Base-by-base conservation (phyloP, 1,140 invertebrate genomes). In the Mylabris phalerata region DNA sequence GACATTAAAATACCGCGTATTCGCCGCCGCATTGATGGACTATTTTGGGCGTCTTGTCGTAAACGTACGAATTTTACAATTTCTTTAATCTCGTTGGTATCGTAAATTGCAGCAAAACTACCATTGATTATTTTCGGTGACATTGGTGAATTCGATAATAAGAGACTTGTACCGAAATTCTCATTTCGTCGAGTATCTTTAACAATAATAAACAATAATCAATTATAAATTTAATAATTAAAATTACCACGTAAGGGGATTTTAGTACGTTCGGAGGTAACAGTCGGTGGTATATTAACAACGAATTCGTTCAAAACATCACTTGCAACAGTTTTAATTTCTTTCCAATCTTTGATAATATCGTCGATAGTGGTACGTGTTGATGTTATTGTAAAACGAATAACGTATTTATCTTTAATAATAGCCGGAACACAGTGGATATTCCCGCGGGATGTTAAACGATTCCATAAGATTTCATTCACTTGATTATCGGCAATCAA, bases 81-180 rank as follows among this genome's bases (percentile, higher is more conserved):
- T 59, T 89, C 89, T 19, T 84, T 84, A 48, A 94, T 79, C 10
- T 92, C 81, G 66, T 93, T 89, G 50, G 85, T 87, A 70, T 98
- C 94, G 68, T 95, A 94, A 58, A 98, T 89, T 5, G 94, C 95
- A 0, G 90, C 94, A 76, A 95, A 98, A 62, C 92, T 96, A 0
- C 93, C 95, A 68, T 98, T 97, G 5, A 98, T 92, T 13, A 98
- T 90, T 78, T 98, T 98, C 0, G 95, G 95, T 25, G 93, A 96
- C 86, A 96, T 93, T 1, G 95, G 95, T 24, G 91, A 92, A 74
- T 98, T 97, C 7, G 95, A 87, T 25, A 98, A 75, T 11, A 98
- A 78, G 2, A 95, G 79, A 73, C 93, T 97, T 10, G 95, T 94
- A 7, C 95, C 94, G 69, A 96, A 98, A 47, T 91, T 85, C 58